These are phyloP conservation scores for Drosophila algonquin DNA, from an alignment of 2,888 invertebrate species.

Conservation along the genomic window DNA sequence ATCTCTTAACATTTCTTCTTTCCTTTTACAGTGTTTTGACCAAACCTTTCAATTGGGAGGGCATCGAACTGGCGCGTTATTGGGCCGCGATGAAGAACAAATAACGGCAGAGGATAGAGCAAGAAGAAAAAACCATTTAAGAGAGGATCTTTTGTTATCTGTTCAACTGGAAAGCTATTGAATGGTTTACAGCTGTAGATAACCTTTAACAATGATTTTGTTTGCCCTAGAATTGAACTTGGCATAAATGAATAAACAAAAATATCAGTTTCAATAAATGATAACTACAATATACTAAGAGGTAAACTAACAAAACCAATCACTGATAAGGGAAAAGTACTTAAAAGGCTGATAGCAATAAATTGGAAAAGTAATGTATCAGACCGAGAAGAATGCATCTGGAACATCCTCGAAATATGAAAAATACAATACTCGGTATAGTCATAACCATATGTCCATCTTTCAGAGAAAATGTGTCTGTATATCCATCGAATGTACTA, in stretches of 20 bases:
- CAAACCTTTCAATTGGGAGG: conserved; percentile 87
- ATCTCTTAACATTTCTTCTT: conserved; percentile 27
- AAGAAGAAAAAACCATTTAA: neutral
- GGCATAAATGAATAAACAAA: conserved; percentile 4
- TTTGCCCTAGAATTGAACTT: conserved; percentile 40
- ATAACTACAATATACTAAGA: conserved; percentile 17
- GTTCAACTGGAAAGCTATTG: neutral
- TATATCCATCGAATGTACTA: no score
- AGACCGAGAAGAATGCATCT: neutral
- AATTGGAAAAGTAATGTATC: conserved; percentile 3
- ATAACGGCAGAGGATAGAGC: conserved; percentile 1
- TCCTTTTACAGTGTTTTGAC: conserved; percentile 84
- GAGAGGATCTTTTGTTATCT: neutral
- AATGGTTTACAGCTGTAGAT: neutral
- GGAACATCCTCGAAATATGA: no score
- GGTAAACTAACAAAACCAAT: conserved; percentile 8
- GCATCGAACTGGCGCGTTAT: conserved; percentile 86
- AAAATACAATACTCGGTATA: neutral
- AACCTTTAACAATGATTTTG: conserved; percentile 1
- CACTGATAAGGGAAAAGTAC: conserved; percentile 1
- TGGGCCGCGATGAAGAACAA: conserved; percentile 75
- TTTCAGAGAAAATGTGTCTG: neutral
- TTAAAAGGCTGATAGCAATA: conserved; percentile 12
- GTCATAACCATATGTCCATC: conserved; percentile 24
- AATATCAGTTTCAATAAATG: conserved; percentile 7